Evolutionary conservation across 2,113 vertebrate genomes (phyloP).

Genomic region (Piaya cayana): DNA sequence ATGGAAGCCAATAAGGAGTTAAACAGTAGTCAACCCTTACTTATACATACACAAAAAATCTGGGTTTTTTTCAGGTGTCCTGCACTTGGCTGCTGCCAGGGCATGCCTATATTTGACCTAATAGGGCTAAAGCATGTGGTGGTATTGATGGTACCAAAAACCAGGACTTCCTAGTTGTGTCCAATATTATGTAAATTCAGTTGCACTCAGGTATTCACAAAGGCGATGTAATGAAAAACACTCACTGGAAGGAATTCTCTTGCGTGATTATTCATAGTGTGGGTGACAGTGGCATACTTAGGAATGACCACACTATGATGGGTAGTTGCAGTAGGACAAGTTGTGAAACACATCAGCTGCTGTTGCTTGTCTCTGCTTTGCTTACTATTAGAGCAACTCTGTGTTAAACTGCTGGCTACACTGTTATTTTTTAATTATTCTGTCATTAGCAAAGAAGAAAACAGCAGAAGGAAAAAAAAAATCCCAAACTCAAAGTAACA

Average conservation of each 20-base stretch:
- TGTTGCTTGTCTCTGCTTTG: not conserved
- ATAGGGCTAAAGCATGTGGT: not conserved
- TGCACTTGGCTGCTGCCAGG: not conserved
- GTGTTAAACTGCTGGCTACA: not conserved
- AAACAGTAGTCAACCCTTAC: not conserved
- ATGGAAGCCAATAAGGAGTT: not conserved
- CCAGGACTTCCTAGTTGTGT: not conserved
- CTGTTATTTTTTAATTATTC: not conserved
- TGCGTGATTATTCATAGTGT: rapidly evolving
- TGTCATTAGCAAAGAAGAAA: not conserved
- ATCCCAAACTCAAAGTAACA: not conserved
- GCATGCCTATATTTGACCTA: not conserved
- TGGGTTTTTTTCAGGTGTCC: not conserved
- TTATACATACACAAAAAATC: not conserved
- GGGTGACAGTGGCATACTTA: not conserved
- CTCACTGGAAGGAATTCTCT: not conserved
- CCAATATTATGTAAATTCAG: rapidly evolving
- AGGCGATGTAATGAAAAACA: not conserved
- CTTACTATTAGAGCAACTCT: not conserved
- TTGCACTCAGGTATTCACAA: not conserved
- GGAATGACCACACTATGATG: rapidly evolving
- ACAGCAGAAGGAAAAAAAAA: not conserved
- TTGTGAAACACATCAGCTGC: not conserved
- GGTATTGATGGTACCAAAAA: not conserved
- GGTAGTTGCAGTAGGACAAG: not conserved